Evolutionary conservation across 2,113 vertebrate genomes (phyloP).

Genomic region (Rana temporaria): DNA sequence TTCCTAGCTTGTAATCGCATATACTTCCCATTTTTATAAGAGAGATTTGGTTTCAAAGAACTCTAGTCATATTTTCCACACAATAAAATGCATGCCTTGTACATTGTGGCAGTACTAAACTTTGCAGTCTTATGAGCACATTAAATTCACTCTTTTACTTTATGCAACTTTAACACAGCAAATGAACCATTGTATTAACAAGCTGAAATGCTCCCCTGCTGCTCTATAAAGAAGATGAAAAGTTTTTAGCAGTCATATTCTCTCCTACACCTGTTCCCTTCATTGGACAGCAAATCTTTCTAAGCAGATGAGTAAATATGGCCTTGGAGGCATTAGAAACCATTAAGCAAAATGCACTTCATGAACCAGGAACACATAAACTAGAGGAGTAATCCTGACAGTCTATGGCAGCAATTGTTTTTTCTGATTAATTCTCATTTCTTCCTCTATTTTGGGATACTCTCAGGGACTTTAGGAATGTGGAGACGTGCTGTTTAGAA

Average conservation of each 20-base stretch:
- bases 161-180: neutral
- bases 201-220: neutral
- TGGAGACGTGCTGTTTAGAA: constrained; percentile 69
- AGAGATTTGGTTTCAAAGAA: too few species aligned
- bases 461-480: constrained; percentile 78
- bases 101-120: neutral
- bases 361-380: constrained; percentile 58
- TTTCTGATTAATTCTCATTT: constrained; percentile 75
- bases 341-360: constrained; percentile 60
- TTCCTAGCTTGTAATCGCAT: too few species aligned
- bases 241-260: constrained; percentile 55
- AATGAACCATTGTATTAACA: constrained; percentile 40
- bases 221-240: constrained; percentile 49
- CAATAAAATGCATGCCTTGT: neutral
- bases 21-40: too few species aligned
- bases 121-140: constrained; percentile 10
- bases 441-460: constrained; percentile 78
- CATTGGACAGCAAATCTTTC: constrained; percentile 39
- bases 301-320: constrained; percentile 57
- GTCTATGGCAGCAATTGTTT: constrained; percentile 66
- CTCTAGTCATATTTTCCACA: neutral
- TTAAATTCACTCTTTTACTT: constrained; percentile 7
- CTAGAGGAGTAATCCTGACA: constrained; percentile 65
- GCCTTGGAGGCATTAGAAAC: constrained; percentile 58
- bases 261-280: constrained; percentile 60